phyloP scores from a whole-genome alignment of 2,113 vertebrate genomes.

The Carassius gibelio region DNA sequence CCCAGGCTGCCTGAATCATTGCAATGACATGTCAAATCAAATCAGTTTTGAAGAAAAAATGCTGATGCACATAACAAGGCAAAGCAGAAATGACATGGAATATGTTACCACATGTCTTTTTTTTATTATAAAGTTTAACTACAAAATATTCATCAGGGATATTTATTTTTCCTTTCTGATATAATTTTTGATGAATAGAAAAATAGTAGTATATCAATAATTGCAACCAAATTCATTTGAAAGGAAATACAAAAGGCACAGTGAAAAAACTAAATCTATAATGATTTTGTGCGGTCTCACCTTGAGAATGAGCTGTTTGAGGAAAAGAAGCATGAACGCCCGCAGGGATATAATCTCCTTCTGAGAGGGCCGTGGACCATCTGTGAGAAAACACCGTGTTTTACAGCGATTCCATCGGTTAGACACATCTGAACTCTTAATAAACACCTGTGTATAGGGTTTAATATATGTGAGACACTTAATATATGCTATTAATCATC shows the following conservation, averaged over 20 bases:
- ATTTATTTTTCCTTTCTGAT: neutral
- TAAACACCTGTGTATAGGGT: slow-evolving; percentile 31
- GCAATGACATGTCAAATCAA: slow-evolving; percentile 30
- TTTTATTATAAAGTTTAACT: neutral
- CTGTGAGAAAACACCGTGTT: slow-evolving; percentile 73
- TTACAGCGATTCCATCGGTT: neutral
- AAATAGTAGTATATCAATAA: too few relatives aligned
- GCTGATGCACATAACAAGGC: neutral
- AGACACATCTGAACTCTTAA: slow-evolving; percentile 18
- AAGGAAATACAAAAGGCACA: neutral
- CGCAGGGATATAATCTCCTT: slow-evolving; percentile 97
- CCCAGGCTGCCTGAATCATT: neutral
- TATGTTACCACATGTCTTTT: too few relatives aligned
- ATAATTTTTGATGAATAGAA: neutral
- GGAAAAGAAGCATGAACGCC: slow-evolving; percentile 98
- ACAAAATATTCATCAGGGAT: too few relatives aligned
- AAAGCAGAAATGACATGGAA: neutral
- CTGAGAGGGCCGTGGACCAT: slow-evolving; percentile 93
- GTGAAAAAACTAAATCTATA: too few relatives aligned
- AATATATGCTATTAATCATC: neutral
- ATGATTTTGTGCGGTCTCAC: slow-evolving; percentile 68
- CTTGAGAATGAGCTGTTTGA: slow-evolving; percentile 98
- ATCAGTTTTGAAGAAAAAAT: neutral
- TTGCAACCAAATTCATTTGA: neutral
- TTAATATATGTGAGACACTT: neutral